These are phyloP conservation scores for Danio aesculapii DNA, from an alignment of 2,797 vertebrate species.

Conservation along the genomic window DNA sequence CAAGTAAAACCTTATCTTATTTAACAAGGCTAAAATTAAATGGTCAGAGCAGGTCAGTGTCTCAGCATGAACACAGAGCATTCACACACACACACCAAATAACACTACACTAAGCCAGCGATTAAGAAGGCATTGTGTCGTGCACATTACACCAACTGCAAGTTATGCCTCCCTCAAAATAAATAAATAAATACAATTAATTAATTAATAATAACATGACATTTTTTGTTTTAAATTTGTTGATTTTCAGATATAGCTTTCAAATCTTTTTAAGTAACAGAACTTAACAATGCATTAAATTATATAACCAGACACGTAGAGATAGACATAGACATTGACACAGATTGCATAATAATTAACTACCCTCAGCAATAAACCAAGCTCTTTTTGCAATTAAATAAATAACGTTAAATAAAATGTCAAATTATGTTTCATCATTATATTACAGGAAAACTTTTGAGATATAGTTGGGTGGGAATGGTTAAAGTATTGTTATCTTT, in stretches of 20 bases:
- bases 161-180: background rate
- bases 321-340: no score
- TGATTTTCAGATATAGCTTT: background rate
- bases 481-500: no score
- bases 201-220: no score
- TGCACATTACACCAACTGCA: background rate
- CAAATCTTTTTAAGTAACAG: background rate
- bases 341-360: background rate
- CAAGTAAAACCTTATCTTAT: no score
- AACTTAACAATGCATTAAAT: background rate
- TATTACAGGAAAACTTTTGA: no score
- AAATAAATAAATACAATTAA: background rate
- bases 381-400: no score
- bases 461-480: no score
- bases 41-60: conserved; percentile 25
- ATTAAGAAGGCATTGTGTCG: background rate
- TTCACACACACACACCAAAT: background rate
- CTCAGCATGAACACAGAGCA: background rate
- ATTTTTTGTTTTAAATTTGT: no score
- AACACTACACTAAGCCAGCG: background rate
- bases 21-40: no score
- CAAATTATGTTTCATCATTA: background rate
- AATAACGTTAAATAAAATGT: background rate
- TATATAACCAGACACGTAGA: background rate
- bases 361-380: no score